phyloP scores from a whole-genome alignment of 1,140 invertebrate genomes.

The Bathynomus jamesi region DNA sequence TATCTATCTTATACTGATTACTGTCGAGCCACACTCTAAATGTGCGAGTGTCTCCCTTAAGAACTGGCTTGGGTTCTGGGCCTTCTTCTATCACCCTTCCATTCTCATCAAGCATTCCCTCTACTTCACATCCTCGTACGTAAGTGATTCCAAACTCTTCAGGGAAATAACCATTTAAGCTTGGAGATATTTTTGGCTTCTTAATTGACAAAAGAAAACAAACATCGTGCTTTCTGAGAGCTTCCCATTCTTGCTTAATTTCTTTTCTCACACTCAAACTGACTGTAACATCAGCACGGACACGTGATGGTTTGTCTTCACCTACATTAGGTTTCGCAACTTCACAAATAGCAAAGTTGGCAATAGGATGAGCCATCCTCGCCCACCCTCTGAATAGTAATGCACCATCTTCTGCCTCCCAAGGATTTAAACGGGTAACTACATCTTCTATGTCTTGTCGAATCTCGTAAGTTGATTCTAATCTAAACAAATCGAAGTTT shows the following conservation, averaged over 20 bases:
- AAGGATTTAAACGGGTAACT: conserved; percentile 85
- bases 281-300: conserved; percentile 87
- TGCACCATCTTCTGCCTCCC: conserved; percentile 77
- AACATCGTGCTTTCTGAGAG: conserved; percentile 91
- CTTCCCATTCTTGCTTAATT: conserved; percentile 96
- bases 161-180: conserved; percentile 60
- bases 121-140: conserved; percentile 95
- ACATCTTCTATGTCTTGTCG: conserved; percentile 97
- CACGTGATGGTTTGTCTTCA: conserved; percentile 86
- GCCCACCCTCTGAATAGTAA: conserved; percentile 95
- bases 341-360: conserved; percentile 89
- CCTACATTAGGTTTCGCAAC: conserved; percentile 58
- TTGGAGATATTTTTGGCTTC: conserved; percentile 51
- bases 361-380: conserved; percentile 92
- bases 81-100: conserved; percentile 96
- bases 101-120: conserved; percentile 94
- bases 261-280: conserved; percentile 81
- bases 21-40: conserved; percentile 90
- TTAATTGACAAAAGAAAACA: conserved; percentile 90
- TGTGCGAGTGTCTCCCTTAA: conserved; percentile 81
- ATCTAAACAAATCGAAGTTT: conserved; percentile 94
- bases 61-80: conserved; percentile 73
- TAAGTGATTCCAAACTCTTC: conserved; percentile 74
- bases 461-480: conserved; percentile 99
- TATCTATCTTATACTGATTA: conserved; percentile 91